Evolutionary conservation across 2,797 vertebrate species (phyloP), one percentile per base, ranked within the genome.

Genomic region (Thamnophis elegans): DNA sequence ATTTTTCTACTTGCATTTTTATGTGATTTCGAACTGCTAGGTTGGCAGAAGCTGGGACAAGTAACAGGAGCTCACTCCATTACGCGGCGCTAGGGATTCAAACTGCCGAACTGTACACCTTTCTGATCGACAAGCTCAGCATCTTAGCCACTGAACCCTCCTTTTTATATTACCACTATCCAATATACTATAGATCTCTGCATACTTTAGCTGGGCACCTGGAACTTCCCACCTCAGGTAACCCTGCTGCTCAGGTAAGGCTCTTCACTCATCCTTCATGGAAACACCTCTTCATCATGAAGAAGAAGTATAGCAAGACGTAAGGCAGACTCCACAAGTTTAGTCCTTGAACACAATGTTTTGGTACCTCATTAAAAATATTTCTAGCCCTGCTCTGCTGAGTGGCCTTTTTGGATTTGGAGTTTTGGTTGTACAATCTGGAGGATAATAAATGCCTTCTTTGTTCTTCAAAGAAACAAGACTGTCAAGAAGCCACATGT

Each of bases 381-480:
- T 78, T 20, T 42, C 6, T 4, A 36, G 68, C 16, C 32, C 32
- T 78, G 68, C 32, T 42, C 10, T 54, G 16, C 20, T n/a, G 47
- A 47, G 18, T 10, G 58, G 25, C 10, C 60, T 18, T 65, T 88
- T 78, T 42, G 36, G 18, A 78, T 56, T 22, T 26, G 22, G 59
- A 14, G 2, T 14, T 20, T 87, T 36, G 32, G 42, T 26, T 42
- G 25, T 20, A 42, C 14, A 68, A 6, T 8, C 20, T 89, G 42
- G 78, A 82, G 55, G 65, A 89, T 56, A 92, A 55, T 32, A 88
- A 36, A 94, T 62, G 92, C 91, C 92, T 89, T 1, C 65, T 92
- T 4, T 10, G 92, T 42, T 89, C 58, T 94, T 93, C 93, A 91
- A 86, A 94, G 91, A 91, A 90, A n/a, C 47, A 51, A 95, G 58